Evolutionary conservation across 2,797 vertebrate species (phyloP).

Genomic region (Gallinago stenura): DNA sequence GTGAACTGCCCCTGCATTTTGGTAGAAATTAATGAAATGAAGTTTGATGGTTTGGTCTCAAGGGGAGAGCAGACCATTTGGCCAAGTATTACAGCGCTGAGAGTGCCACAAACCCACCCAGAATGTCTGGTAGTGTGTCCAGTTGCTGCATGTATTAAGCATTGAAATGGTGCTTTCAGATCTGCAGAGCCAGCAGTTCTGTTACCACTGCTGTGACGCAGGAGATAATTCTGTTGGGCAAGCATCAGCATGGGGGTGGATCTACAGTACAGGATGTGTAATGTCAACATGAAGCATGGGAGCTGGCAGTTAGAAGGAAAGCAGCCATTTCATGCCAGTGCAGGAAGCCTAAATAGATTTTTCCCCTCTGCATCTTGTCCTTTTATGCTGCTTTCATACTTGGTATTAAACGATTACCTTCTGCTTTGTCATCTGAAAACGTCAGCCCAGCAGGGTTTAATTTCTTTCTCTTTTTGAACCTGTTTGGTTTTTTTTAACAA

Average conservation of each 20-base stretch:
- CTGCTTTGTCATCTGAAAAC: conserved; percentile 75
- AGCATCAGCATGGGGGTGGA: conserved; percentile 89
- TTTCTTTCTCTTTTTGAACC: conserved; percentile 68
- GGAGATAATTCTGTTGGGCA: conserved; percentile 96
- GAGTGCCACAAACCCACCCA: conserved; percentile 59
- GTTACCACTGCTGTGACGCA: conserved; percentile 93
- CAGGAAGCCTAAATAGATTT: conserved; percentile 79
- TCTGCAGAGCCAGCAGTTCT: conserved; percentile 89
- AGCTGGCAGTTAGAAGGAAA: conserved; percentile 84
- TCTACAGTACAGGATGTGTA: conserved; percentile 89
- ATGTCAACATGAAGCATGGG: conserved; percentile 87
- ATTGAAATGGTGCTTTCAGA: conserved; percentile 90
- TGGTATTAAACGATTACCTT: conserved; percentile 70
- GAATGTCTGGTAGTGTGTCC: conserved; percentile 72
- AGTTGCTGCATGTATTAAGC: conserved; percentile 74
- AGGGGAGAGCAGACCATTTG: conserved; percentile 75
- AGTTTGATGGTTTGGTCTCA: conserved; percentile 76
- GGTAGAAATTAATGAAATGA: conserved; percentile 77
- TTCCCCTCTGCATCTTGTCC: conserved; percentile 63
- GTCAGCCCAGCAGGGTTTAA: conserved; percentile 57
- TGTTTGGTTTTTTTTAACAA: conserved; percentile 25
- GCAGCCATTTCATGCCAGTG: conserved; percentile 86
- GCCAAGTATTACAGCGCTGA: conserved; percentile 48
- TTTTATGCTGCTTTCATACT: conserved; percentile 71
- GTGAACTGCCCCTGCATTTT: conserved; percentile 70